These are phyloP conservation scores for Mormyrus proboscirostris DNA, from an alignment of 2,797 vertebrate species.

Conservation along the genomic window DNA sequence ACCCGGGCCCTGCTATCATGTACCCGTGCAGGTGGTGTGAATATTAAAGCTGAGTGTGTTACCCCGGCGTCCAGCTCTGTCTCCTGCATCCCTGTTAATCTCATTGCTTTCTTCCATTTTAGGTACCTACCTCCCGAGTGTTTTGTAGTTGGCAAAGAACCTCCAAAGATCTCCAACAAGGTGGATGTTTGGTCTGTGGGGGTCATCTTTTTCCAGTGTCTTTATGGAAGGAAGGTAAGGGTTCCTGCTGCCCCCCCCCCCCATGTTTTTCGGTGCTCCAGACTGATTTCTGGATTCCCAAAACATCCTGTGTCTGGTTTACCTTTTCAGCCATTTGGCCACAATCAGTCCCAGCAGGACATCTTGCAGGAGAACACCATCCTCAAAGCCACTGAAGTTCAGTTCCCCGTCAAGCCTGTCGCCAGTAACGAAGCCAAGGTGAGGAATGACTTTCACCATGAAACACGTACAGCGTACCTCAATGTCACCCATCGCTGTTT, in stretches of 20 bases:
- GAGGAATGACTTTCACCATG: slow-evolving; percentile 23
- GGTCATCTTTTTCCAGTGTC: slow-evolving; percentile 98
- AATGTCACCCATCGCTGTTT: background rate
- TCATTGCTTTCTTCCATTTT: background rate
- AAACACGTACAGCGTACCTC: background rate
- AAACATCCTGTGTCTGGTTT: background rate
- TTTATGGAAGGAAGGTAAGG: slow-evolving; percentile 94
- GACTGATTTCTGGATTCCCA: background rate
- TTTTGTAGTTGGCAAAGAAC: slow-evolving; percentile 98
- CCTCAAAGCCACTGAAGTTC: slow-evolving; percentile 96
- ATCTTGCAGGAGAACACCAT: slow-evolving; percentile 99
- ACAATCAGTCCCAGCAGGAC: slow-evolving; percentile 98
- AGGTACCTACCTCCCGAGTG: slow-evolving; percentile 98
- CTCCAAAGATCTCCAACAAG: slow-evolving; percentile 99
- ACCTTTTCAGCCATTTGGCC: slow-evolving; percentile 87
- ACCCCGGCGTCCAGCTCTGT: background rate
- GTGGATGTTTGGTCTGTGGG: slow-evolving; percentile 99
- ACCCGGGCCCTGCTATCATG: background rate
- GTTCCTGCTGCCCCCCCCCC: background rate
- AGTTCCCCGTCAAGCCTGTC: slow-evolving; percentile 97
- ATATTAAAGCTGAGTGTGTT: background rate
- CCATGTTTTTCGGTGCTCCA: background rate
- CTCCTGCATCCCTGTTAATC: background rate
- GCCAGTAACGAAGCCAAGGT: slow-evolving; percentile 98
- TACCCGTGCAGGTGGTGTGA: background rate